Evolutionary conservation across 2,113 vertebrate species (phyloP), one percentile per base, ranked within the genome.

Genomic region (Micronycteris hirsuta): DNA sequence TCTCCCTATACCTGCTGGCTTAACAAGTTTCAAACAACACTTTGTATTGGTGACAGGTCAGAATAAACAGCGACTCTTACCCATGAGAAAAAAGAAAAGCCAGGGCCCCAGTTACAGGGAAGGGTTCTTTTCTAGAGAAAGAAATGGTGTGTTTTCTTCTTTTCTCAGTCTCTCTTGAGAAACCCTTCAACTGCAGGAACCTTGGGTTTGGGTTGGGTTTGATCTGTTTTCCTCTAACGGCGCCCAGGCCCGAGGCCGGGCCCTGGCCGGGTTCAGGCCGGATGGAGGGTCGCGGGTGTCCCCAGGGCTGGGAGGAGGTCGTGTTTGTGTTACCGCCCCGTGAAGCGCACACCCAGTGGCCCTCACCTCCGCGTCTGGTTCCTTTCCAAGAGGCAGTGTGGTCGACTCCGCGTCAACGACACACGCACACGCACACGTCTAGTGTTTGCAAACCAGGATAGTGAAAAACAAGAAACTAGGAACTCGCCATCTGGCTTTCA

Each of bases 21-120:
- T 98, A 98, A 97, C 98, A 98, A 94, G 97, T 98, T 98, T 99
- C 99, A 99, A 98, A 98, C 98, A 98, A 98, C 99, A 98, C 98
- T 97, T 98, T 98, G 98, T 98, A 98, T 98, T 98, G 98, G 97
- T 98, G 98, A 98, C 98, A 98, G 96, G 95, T 97, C 98, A 97
- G 98, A 98, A 98, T 98, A 99, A 98, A 99, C 98, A 98, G 63
- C 14, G 97, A 97, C 94, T 96, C 98, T 98, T 98, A 98, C 97
- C 97, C 98, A 98, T 98, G 98, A 98, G 97, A 96, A 98, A 97
- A 97, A 97, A 93, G 95, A 87, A 91, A 91, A 49, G 95, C 19
- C n/a, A 82, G n/a, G 74, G 95, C 63, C 78, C 94, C 86, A 83
- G 92, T 93, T 94, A 96, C 81, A 78, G 81, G 92, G 96, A 96